phyloP scores from a whole-genome alignment of 2,113 vertebrate genomes.

The Lophius piscatorius region DNA sequence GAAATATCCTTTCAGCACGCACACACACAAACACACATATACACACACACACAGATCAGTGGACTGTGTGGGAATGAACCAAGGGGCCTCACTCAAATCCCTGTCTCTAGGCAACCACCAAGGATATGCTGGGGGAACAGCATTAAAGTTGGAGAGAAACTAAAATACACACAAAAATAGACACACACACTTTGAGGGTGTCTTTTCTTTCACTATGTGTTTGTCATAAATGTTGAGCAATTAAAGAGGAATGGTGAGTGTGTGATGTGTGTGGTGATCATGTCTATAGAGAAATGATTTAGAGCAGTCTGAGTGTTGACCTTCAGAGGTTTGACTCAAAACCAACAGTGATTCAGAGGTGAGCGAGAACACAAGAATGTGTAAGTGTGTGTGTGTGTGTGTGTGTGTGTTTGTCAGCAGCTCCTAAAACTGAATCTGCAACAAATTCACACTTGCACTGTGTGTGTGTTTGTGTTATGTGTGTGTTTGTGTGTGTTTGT shows the following conservation, averaged over 20 bases:
- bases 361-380: conserved; percentile 55
- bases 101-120: conserved; percentile 97
- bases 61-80: conserved; percentile 99
- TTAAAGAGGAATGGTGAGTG: conserved; percentile 21
- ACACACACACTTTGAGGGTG: conserved; percentile 36
- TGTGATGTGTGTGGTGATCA: conserved; percentile 34
- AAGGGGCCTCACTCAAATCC: conserved; percentile 99
- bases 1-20: conserved; percentile 97
- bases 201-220: conserved; percentile 67
- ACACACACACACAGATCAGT: conserved; percentile 48
- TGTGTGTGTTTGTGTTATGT: conserved; percentile 54
- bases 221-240: conserved; percentile 79
- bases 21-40: conserved; percentile 27
- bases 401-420: conserved; percentile 5
- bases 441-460: conserved; percentile 40
- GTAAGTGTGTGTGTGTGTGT: conserved; percentile 79
- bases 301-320: conserved; percentile 43
- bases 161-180: conserved; percentile 74
- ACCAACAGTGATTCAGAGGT: conserved; percentile 43
- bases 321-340: conserved; percentile 50
- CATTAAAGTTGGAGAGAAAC: conserved; percentile 97
- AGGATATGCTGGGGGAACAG: conserved; percentile 97
- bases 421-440: too few species aligned
- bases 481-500: too few species aligned
- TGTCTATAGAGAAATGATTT: conserved; percentile 37